Percentiles rank a stretch among this genome's conserved stretches.
These are phyloP conservation scores for Ametastegia equiseti DNA, from an alignment of 2,888 invertebrate genomes.

Conservation along the genomic window DNA sequence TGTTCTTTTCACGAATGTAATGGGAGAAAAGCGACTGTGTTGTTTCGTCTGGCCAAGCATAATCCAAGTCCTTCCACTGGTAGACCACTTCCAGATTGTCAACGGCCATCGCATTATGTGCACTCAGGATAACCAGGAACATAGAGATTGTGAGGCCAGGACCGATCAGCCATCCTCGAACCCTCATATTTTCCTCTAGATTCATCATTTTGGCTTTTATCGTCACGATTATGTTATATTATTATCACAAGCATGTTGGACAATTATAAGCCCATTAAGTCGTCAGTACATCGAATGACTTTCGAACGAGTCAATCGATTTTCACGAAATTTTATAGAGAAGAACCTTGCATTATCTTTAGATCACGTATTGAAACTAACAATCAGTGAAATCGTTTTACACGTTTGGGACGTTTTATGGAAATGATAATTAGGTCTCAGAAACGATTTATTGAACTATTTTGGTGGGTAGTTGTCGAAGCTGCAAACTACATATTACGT, in stretches of 20 bases:
- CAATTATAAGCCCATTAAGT: too few species aligned
- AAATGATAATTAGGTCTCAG: too few species aligned
- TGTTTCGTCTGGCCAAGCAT: conserved; percentile 78
- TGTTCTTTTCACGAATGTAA: conserved; percentile 80
- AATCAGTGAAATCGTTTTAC: too few species aligned
- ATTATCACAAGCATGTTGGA: not conserved
- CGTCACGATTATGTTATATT: not conserved
- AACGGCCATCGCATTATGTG: conserved; percentile 73
- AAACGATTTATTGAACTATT: too few species aligned
- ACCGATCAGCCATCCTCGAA: not conserved
- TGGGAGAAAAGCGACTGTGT: conserved; percentile 74
- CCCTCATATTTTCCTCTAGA: not conserved
- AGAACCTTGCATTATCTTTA: too few species aligned
- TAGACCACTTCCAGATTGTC: conserved; percentile 84
- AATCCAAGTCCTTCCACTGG: conserved; percentile 87
- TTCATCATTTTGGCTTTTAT: not conserved
- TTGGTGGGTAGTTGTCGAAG: too few species aligned
- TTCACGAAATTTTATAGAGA: not conserved
- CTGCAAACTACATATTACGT: too few species aligned
- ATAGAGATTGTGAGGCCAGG: not conserved
- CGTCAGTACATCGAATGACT: too few species aligned
- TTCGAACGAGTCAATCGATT: not conserved
- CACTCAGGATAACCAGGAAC: not conserved
- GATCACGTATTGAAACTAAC: not conserved
- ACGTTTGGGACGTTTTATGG: too few species aligned